phyloP scores from a whole-genome alignment of 2,113 vertebrate species.

The Pelecanoides urinatrix region DNA sequence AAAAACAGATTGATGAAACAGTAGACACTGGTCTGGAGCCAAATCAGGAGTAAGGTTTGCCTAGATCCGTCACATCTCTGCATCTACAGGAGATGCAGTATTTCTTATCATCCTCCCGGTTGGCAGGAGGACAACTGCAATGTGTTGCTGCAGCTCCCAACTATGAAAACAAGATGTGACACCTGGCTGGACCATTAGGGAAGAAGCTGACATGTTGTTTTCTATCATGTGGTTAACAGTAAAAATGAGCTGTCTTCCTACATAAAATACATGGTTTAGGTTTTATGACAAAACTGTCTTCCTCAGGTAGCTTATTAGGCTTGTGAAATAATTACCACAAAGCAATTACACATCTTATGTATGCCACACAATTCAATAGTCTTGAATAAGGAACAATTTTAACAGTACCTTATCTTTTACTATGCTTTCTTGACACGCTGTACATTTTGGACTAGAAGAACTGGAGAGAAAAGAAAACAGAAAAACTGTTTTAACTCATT shows the following conservation, averaged over 20 bases:
- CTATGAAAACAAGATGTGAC: background rate
- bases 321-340: background rate
- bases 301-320: background rate
- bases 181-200: background rate
- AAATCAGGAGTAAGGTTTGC: background rate
- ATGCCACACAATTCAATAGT: background rate
- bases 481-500: background rate
- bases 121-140: background rate
- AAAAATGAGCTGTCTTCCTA: background rate
- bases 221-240: background rate
- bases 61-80: background rate
- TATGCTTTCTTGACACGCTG: slow-evolving; percentile 80
- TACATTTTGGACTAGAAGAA: slow-evolving; percentile 76
- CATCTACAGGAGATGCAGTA: background rate
- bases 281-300: background rate
- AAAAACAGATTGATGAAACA: background rate
- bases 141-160: background rate
- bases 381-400: background rate
- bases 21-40: background rate
- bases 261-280: background rate
- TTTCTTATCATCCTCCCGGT: background rate
- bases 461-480: slow-evolving; percentile 62
- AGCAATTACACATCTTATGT: background rate
- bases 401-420: slow-evolving; percentile 78
- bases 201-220: background rate